Evolutionary conservation across 2,113 vertebrate species (phyloP), one percentile per base, ranked within the genome.

Genomic region (Rhinichthys klamathensis): DNA sequence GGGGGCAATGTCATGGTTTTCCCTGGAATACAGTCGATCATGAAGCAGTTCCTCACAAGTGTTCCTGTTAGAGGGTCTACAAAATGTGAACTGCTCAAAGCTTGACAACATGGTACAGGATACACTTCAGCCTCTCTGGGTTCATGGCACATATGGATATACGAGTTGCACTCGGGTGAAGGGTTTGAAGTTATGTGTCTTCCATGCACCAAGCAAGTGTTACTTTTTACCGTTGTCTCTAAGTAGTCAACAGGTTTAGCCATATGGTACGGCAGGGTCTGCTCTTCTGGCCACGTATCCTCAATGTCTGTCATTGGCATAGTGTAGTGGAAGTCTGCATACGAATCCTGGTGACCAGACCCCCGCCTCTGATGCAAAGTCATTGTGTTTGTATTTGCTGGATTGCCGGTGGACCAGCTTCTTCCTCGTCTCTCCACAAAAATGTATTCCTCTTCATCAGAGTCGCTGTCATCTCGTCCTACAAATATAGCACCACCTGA

Each of bases 361-460:
- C 90, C 88, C 91, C 90, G 88, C 89, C 91, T 86, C 6, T 85
- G 63, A 0, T 92, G 86, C 65, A 89, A 76, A 56, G 91, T 89
- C 70, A 93, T 81, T 0, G 93, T 93, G 86, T 94, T 76, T 54
- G 49, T 95, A 89, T 95, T 95, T 80, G 93, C 88, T 0, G 94
- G 95, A 73, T 93, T 91, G 72, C 96, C 97, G 25, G 96, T 95
- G 41, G 94, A 91, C 97, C 97, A 97, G 16, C 94, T 95, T 41
- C 92, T 93, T 1, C 73, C 91, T 89, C 93, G 94, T 32, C 88
- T 93, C 4, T 94, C 92, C 0, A 91, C 56, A 75, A 83, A 93
- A 8, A 94, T 88, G 84, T 94, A 88, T 32, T 92, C 91, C 11
- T 94, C 93, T 38, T 93, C 92, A 77, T 94, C 93, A 0, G 90